Conservation (phyloP, 2,888 invertebrate genomes). For the Luperina nickerlii region DNA sequence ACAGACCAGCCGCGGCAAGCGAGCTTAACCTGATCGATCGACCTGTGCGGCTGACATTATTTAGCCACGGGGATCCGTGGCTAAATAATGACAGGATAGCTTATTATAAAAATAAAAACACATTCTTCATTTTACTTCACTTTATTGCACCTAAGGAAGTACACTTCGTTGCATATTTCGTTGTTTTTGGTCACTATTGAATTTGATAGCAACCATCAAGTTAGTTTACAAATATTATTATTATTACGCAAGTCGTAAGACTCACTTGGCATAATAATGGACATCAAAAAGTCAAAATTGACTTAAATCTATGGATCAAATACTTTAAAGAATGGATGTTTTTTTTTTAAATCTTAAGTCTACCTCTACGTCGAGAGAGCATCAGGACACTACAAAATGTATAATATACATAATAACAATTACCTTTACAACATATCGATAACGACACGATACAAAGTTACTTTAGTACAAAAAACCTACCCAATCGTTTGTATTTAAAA, state of each 20-base stretch:
- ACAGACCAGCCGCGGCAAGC: no score
- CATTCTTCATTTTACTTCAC: slow-evolving; percentile 78
- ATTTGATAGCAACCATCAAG: slow-evolving; percentile 61
- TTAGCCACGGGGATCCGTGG: no score
- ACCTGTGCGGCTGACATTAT: no score
- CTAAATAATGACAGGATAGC: background rate
- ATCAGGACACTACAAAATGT: slow-evolving; percentile 71
- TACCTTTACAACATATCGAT: slow-evolving; percentile 62
- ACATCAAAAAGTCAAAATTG: slow-evolving; percentile 63
- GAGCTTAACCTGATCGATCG: no score
- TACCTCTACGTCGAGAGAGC: slow-evolving; percentile 64
- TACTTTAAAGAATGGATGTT: slow-evolving; percentile 55
- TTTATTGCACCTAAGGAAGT: slow-evolving; percentile 90
- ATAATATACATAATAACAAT: slow-evolving; percentile 72
- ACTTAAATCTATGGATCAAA: slow-evolving; percentile 63
- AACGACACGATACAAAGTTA: slow-evolving; percentile 64
- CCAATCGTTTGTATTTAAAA: slow-evolving; percentile 78
- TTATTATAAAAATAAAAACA: slow-evolving; percentile 67
- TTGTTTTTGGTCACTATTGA: slow-evolving; percentile 75
- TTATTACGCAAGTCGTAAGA: slow-evolving; percentile 61
- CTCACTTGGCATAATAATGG: slow-evolving; percentile 55
- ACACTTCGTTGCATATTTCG: slow-evolving; percentile 88
- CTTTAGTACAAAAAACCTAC: slow-evolving; percentile 78
- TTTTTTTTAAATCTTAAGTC: slow-evolving; percentile 41
- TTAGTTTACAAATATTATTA: slow-evolving; percentile 70